Evolutionary conservation across 2,888 invertebrate genomes (phyloP).

Genomic region (Eretmocerus hayati): DNA sequence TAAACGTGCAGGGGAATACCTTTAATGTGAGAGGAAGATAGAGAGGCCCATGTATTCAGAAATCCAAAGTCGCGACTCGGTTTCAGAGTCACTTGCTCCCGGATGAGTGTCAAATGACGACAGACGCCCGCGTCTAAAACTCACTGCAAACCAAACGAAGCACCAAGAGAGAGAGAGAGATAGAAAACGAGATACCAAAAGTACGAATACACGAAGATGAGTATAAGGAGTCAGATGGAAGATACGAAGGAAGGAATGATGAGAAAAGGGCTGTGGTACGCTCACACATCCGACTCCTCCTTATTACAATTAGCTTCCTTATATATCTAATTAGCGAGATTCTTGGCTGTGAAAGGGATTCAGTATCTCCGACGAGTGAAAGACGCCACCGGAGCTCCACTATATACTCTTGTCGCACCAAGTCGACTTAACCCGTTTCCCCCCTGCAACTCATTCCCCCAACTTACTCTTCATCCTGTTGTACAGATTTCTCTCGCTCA

Average conservation of each 20-base stretch:
- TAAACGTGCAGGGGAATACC: constrained; percentile 2
- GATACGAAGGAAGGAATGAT: background rate
- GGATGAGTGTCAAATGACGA: constrained; percentile 22
- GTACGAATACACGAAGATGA: no score
- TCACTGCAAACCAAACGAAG: background rate
- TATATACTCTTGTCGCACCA: constrained; percentile 6
- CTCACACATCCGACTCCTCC: constrained; percentile 40
- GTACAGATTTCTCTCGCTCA: background rate
- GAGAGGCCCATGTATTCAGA: constrained; percentile 1
- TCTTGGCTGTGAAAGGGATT: constrained; percentile 29
- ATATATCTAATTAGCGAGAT: constrained; percentile 44
- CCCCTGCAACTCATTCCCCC: no score
- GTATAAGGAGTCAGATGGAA: background rate
- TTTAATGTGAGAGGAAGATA: background rate
- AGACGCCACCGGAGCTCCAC: constrained; percentile 18
- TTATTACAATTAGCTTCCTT: constrained; percentile 45
- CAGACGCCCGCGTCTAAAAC: background rate
- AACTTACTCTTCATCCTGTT: no score
- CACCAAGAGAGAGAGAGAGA: constrained; percentile 1
- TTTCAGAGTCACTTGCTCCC: constrained; percentile 18
- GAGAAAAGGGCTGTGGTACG: constrained; percentile 18
- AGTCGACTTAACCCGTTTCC: no score
- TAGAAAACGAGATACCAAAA: no score
- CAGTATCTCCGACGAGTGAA: constrained; percentile 19
- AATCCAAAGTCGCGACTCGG: constrained; percentile 20